Evolutionary conservation across 2,113 vertebrate species (phyloP), one percentile per base, ranked within the genome.

Genomic region (Centropus unirufus): DNA sequence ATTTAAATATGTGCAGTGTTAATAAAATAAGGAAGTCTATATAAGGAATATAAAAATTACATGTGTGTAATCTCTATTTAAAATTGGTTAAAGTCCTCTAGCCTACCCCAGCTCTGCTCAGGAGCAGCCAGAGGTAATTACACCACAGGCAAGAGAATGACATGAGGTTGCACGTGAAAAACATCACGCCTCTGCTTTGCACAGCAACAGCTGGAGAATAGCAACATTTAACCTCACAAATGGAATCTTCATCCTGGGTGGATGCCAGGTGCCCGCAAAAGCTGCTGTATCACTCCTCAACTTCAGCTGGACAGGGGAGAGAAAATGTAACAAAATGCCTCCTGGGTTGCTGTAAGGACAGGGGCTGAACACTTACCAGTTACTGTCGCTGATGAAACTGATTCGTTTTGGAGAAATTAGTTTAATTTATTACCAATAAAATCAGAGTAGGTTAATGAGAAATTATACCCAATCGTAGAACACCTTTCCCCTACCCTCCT

Each of bases 151-250:
- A 22, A 54, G 69, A 62, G 40, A 49, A 47, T 0, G 0, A 39
- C 27, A 9, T 0, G 1, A 49, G 59, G 13, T 6, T 10, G 3
- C 16, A 21, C 14, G 10, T 19, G 14, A n/a, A 75, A 82, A 82
- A 4, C 9, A 11, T 5, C 3, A 2, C 0, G 0, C 4, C 27
- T 30, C 32, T 49, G 12, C 57, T 80, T 76, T 66, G 5, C 14
- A 29, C 3, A 7, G 30, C 20, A 5, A 36, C 36, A 36, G 36
- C 36, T 6, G 17, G 55, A 51, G 21, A 83, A 62, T 1, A 64
- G 20, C 0, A 1, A 34, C 24, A 9, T 21, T 40, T 76, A 46
- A 52, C 34, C 26, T 57, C 2, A 1, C 55, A 67, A 47, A 11
- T 1, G 1, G 30, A 42, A 74, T 9, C 8, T 62, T 92, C 36